A percentile compares a stretch with the other conserved stretches of the same genome.
Evolutionary conservation across 2,797 vertebrate species (phyloP).

Genomic region (Synaphobranchus kaupii): DNA sequence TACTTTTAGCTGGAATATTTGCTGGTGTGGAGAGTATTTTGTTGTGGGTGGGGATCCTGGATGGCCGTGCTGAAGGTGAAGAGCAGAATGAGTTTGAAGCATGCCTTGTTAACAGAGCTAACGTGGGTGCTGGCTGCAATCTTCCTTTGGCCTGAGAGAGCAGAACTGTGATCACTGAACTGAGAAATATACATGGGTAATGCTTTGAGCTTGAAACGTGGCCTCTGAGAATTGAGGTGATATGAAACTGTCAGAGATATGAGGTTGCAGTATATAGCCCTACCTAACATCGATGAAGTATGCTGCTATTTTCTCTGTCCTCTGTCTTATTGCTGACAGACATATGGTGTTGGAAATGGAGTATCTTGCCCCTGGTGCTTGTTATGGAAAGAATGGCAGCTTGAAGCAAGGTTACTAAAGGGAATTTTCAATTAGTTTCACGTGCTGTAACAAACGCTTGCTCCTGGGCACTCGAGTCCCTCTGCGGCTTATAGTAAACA

Average conservation of each 20-base stretch:
- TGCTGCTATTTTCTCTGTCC: not conserved
- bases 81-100: too few relatives aligned
- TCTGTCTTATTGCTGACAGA: constrained; percentile 4
- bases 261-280: not conserved
- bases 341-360: not conserved
- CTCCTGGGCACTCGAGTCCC: not conserved
- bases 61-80: too few relatives aligned
- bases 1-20: not conserved
- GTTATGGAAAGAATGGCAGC: not conserved
- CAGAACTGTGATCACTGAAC: not conserved
- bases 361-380: not conserved
- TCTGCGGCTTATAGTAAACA: constrained; percentile 2
- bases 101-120: not conserved
- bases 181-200: not conserved
- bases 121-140: not conserved
- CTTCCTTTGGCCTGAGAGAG: not conserved
- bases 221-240: not conserved
- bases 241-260: not conserved
- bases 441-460: not conserved
- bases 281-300: not conserved
- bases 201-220: not conserved
- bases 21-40: not conserved
- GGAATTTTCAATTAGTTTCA: not conserved
- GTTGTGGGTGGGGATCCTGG: not conserved
- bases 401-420: not conserved